phyloP scores from a whole-genome alignment of 35 echinoderm and acorn worm genomes.

The Lytechinus variegatus region DNA sequence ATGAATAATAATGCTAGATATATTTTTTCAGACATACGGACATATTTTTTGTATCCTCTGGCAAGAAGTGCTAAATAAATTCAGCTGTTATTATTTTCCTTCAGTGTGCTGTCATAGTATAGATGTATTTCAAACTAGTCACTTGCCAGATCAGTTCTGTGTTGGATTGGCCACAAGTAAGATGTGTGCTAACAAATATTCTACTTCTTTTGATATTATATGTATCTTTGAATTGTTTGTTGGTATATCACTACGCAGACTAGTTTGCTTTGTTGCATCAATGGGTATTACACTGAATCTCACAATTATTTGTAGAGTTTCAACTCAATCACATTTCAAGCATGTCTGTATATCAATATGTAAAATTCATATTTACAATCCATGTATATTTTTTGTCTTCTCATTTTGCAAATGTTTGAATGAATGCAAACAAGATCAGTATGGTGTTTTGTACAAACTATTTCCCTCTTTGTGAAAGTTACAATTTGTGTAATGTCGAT shows the following conservation, averaged over 20 bases:
- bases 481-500: neutral
- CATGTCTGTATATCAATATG: neutral
- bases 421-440: neutral
- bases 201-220: neutral
- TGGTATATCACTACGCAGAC: neutral
- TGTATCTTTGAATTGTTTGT: neutral
- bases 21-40: neutral
- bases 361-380: neutral
- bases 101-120: neutral
- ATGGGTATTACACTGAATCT: neutral
- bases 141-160: neutral
- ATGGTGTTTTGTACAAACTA: neutral
- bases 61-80: too few species aligned
- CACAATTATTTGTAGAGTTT: neutral
- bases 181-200: neutral
- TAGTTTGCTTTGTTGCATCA: neutral
- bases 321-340: neutral
- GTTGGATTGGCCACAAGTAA: neutral
- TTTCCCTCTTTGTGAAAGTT: neutral
- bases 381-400: neutral
- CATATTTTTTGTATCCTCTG: neutral
- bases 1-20: neutral
- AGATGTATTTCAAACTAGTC: neutral
- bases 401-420: neutral
- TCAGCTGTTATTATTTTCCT: neutral